phyloP scores from a whole-genome alignment of 2,113 vertebrate genomes.

The Dipodomys merriami region DNA sequence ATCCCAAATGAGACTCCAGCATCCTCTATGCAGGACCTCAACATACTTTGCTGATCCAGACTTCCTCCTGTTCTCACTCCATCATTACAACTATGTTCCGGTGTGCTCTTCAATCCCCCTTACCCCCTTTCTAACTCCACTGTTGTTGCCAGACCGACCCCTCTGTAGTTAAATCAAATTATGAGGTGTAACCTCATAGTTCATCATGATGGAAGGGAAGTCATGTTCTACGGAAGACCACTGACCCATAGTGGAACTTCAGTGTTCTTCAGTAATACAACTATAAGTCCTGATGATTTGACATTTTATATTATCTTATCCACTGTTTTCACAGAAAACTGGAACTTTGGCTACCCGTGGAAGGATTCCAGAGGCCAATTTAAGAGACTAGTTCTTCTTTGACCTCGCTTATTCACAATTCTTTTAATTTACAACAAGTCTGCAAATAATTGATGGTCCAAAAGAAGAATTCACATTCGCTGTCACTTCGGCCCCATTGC shows the following conservation, averaged over 20 bases:
- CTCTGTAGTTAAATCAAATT: neutral
- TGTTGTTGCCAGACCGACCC: rapidly evolving
- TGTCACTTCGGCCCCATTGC: neutral
- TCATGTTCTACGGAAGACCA: neutral
- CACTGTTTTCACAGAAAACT: neutral
- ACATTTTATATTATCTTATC: neutral
- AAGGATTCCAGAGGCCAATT: neutral
- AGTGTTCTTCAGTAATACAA: neutral
- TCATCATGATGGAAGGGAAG: neutral
- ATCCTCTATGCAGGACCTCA: neutral
- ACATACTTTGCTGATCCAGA: rapidly evolving
- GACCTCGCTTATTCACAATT: neutral
- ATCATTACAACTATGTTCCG: neutral
- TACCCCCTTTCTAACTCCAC: neutral
- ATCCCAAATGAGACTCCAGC: neutral
- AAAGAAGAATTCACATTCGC: conserved; percentile 53
- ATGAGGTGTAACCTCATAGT: neutral
- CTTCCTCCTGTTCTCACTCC: neutral
- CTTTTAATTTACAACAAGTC: conserved; percentile 22
- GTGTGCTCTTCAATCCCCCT: neutral
- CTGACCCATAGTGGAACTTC: neutral
- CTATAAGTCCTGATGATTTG: neutral
- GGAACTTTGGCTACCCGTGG: neutral
- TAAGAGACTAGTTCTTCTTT: conserved; percentile 7
- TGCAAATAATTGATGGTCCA: conserved; percentile 30